Evolutionary conservation across 2,113 vertebrate genomes (phyloP), one percentile per base, ranked within the genome.

Genomic region (Scortum barcoo): DNA sequence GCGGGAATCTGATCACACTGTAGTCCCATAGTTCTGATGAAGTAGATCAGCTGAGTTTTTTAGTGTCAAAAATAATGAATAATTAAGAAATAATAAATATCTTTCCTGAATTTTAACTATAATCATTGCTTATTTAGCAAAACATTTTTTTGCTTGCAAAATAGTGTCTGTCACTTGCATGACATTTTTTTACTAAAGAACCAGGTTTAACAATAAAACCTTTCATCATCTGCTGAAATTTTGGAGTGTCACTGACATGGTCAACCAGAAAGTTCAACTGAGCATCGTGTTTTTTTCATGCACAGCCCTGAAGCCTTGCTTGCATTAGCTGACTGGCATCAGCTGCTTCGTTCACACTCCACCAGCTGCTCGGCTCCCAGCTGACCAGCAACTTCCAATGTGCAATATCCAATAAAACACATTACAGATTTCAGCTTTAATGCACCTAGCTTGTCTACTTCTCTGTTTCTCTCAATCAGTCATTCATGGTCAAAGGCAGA

Each of bases 381-480:
- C 26, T 26, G 13, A 57, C 0, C 8, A 1, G 4, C 22, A 20
- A 22, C 60, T 6, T 38, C 33, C 33, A 22, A 6, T 57, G 14
- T 2, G 14, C 13, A 10, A 14, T 17, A n/a, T n/a, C n/a, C n/a
- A n/a, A n/a, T n/a, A n/a, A 48, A 70, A 51, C 10, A 16, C 12
- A 38, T 30, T 5, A 30, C 14, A 46, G 16, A 20, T 16, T 13
- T 40, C 58, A 67, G 33, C 56, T 66, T 57, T 61, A 69, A 40
- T 69, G 42, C 54, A 69, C 26, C 7, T 14, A 42, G n/a, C 26
- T 80, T 24, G 40, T 57, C 7, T 62, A 3, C n/a, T 19, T 71
- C 56, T 63, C 26, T 54, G 50, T 44, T 63, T 40, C 36, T 61
- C 65, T 60, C 54, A 48, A 22, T 72, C 40, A 50, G 57, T 50